Conservation (phyloP, 2,888 invertebrate genomes). For the Alloplasta piceator region DNA sequence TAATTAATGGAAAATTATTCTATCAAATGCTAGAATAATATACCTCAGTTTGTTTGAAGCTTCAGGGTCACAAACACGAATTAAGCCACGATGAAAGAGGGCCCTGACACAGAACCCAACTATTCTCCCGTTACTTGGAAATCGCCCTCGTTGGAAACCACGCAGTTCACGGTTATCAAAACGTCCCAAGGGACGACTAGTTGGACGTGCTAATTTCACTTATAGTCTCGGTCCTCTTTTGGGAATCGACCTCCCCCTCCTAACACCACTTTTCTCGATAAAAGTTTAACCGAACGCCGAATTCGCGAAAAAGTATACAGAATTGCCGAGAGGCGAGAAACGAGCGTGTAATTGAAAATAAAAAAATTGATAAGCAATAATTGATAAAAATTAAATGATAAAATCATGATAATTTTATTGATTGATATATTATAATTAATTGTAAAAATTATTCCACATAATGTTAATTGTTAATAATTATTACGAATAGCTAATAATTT, state of each 20-base stretch:
- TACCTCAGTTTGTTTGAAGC: too few relatives aligned
- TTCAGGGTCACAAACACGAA: neutral
- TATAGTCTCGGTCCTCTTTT: slow-evolving; percentile 31
- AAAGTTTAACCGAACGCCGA: slow-evolving; percentile 4
- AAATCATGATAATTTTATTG: neutral
- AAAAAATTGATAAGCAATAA: neutral
- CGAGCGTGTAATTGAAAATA: neutral
- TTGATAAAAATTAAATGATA: neutral
- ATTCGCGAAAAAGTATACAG: slow-evolving; percentile 1
- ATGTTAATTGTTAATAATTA: too few relatives aligned
- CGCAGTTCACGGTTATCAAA: slow-evolving; percentile 48
- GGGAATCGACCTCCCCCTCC: slow-evolving; percentile 19
- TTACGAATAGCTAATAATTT: too few relatives aligned
- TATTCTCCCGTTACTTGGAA: slow-evolving; percentile 39
- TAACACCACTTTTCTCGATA: slow-evolving; percentile 8
- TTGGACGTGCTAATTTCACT: slow-evolving; percentile 60
- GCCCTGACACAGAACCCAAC: slow-evolving; percentile 28
- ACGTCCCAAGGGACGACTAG: slow-evolving; percentile 42
- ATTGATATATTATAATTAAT: too few relatives aligned
- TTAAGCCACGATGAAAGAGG: neutral
- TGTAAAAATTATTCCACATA: too few relatives aligned
- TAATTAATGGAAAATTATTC: too few relatives aligned
- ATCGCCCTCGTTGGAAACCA: slow-evolving; percentile 31
- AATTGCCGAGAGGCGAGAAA: neutral
- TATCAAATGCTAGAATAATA: too few relatives aligned